Conservation (phyloP, 2,797 vertebrate species). For the Mastacembelus armatus region DNA sequence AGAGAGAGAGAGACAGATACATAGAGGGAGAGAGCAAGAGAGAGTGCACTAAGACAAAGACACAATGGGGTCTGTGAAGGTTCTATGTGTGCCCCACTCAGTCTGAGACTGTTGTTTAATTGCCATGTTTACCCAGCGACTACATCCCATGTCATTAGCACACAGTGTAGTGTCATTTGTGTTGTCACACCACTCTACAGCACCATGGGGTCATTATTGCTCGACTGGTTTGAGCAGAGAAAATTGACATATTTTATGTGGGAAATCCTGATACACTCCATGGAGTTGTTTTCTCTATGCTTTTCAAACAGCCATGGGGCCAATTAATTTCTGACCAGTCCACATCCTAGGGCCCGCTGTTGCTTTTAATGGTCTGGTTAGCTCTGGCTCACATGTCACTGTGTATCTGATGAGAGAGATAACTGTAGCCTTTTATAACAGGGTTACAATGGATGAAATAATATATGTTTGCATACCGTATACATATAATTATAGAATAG, state of each 20-base stretch:
- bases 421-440: slow-evolving; percentile 65
- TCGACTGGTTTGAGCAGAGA: slow-evolving; percentile 77
- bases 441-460: slow-evolving; percentile 34
- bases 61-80: slow-evolving; percentile 81
- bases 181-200: slow-evolving; percentile 80
- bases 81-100: slow-evolving; percentile 79
- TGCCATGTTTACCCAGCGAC: slow-evolving; percentile 85
- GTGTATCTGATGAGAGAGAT: slow-evolving; percentile 78
- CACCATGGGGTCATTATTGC: slow-evolving; percentile 84
- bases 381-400: slow-evolving; percentile 73
- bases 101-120: slow-evolving; percentile 85
- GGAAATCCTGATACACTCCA: slow-evolving; percentile 80
- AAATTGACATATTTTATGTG: slow-evolving; percentile 86
- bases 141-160: slow-evolving; percentile 85
- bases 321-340: slow-evolving; percentile 85
- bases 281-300: slow-evolving; percentile 77
- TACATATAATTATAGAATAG: background rate
- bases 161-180: slow-evolving; percentile 85
- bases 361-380: slow-evolving; percentile 82
- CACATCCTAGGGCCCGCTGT: slow-evolving; percentile 76
- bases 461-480: background rate
- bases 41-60: slow-evolving; percentile 76
- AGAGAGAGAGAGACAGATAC: slow-evolving; percentile 48
- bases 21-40: slow-evolving; percentile 47
- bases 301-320: slow-evolving; percentile 82